Evolutionary conservation across 2,888 invertebrate genomes (phyloP).

Genomic region (Phrixothrix hirtus): DNA sequence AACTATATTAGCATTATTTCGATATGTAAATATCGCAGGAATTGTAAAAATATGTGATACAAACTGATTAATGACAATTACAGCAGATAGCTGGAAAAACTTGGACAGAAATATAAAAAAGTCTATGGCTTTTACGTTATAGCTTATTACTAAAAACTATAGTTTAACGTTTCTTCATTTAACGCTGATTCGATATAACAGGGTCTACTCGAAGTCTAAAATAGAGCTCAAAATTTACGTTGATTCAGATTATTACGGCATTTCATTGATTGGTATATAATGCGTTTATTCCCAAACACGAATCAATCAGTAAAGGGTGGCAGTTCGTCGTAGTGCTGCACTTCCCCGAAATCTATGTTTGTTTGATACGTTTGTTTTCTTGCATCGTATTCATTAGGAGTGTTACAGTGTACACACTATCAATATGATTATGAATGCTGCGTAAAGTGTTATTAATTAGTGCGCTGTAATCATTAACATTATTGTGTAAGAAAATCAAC

Average conservation of each 20-base stretch:
- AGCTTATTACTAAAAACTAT: too few species aligned
- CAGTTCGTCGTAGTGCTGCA: slow-evolving; percentile 5
- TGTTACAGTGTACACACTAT: slow-evolving; percentile 5
- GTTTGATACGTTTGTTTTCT: slow-evolving; percentile 3
- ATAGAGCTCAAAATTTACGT: neutral
- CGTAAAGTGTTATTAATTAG: neutral
- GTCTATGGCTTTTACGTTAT: too few species aligned
- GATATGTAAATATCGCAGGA: too few species aligned
- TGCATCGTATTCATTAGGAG: slow-evolving; percentile 2
- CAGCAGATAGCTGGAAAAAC: too few species aligned
- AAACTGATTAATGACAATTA: too few species aligned
- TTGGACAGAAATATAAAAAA: too few species aligned
- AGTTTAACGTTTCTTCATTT: slow-evolving; percentile 1
- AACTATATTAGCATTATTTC: too few species aligned
- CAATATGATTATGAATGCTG: neutral
- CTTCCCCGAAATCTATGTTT: neutral
- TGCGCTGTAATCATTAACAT: slow-evolving; percentile 1
- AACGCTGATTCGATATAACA: slow-evolving; percentile 5
- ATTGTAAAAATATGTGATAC: too few species aligned
- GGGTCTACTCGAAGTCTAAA: neutral
- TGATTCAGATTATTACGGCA: neutral
- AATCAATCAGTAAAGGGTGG: slow-evolving; percentile 6
- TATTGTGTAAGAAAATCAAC: slow-evolving; percentile 3
- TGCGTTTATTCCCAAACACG: slow-evolving; percentile 3
- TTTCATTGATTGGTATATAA: neutral